Evolutionary conservation across 2,888 invertebrate genomes (phyloP).

Genomic region (Acleris holmiana): DNA sequence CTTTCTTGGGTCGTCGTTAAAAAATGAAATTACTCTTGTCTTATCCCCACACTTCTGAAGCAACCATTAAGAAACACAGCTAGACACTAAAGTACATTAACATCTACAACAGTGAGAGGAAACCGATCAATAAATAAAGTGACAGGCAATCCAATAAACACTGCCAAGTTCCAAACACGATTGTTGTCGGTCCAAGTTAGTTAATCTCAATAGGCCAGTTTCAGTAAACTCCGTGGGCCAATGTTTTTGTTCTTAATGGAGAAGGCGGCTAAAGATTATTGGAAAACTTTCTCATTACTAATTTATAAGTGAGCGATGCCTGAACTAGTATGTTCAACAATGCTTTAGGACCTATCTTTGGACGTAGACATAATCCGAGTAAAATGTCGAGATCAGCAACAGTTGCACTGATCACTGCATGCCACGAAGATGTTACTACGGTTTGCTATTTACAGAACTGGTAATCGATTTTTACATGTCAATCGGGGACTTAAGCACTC

Average conservation of each 20-base stretch:
- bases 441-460: too few species aligned
- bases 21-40: too few species aligned
- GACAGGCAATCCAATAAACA: conserved; percentile 57
- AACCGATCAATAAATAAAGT: conserved; percentile 38
- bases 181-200: conserved; percentile 62
- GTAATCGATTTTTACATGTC: too few species aligned
- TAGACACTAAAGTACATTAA: conserved; percentile 1
- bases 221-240: conserved; percentile 46
- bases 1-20: too few species aligned
- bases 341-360: neutral
- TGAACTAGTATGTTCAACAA: neutral
- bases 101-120: neutral
- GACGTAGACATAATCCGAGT: neutral
- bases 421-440: too few species aligned
- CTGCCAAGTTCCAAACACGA: conserved; percentile 50
- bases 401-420: too few species aligned
- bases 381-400: too few species aligned
- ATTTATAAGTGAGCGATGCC: conserved; percentile 21
- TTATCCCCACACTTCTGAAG: too few species aligned
- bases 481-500: too few species aligned
- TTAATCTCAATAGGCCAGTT: conserved; percentile 64
- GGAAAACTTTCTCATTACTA: conserved; percentile 56
- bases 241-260: conserved; percentile 58
- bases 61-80: neutral
- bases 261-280: conserved; percentile 51